Conservation (phyloP, 2,113 vertebrate genomes). For the Rattus rattus region DNA sequence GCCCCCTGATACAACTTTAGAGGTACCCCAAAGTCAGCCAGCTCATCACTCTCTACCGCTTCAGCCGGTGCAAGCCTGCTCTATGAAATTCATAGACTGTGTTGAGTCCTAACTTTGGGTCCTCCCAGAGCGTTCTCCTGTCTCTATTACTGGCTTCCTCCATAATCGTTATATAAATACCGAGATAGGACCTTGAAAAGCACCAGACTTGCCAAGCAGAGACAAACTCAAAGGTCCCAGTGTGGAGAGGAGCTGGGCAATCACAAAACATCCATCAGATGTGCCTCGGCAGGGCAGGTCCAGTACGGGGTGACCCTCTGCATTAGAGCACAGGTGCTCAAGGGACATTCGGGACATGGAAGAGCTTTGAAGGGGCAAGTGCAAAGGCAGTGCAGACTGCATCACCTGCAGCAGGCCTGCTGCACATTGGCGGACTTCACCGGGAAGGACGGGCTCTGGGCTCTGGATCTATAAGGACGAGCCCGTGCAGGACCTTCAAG, state of each 20-base stretch:
- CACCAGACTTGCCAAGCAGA: background rate
- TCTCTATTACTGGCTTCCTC: conserved; percentile 31
- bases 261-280: background rate
- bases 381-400: accelerated
- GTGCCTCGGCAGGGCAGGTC: background rate
- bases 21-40: background rate
- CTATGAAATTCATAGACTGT: background rate
- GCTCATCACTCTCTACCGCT: background rate
- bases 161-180: conserved; percentile 48
- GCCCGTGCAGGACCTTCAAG: accelerated
- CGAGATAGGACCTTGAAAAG: conserved; percentile 10
- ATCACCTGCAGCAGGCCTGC: no score
- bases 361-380: background rate
- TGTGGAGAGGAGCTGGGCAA: background rate
- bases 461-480: background rate
- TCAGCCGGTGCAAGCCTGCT: background rate
- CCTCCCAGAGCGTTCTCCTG: conserved; percentile 4
- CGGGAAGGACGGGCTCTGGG: background rate
- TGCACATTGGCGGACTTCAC: no score
- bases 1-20: background rate
- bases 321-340: accelerated
- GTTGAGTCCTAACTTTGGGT: background rate
- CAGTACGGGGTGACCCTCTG: no score
- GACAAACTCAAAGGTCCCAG: background rate
- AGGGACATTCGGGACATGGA: accelerated